Percentiles rank a stretch among this genome's conserved stretches.
Conservation (phyloP, 1,140 invertebrate genomes). For the Aradophagus sp. region DNA sequence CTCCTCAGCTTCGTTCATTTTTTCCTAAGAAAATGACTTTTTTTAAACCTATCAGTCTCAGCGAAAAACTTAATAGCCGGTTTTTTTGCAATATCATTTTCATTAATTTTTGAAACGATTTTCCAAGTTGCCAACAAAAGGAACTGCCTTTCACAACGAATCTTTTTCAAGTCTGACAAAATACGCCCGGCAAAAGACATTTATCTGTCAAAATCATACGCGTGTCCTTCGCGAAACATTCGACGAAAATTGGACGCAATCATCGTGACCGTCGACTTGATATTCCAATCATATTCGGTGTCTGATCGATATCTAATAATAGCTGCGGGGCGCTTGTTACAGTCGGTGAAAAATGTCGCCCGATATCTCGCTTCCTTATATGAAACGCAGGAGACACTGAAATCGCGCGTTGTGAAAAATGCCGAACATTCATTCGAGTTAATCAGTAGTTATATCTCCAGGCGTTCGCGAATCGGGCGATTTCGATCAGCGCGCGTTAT, state of each 20-base stretch:
- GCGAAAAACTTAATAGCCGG: no score
- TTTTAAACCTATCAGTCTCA: no score
- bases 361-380: constrained; percentile 46
- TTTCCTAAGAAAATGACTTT: no score
- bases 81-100: no score
- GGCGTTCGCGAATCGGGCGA: constrained; percentile 21
- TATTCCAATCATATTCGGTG: constrained; percentile 47
- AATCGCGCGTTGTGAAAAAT: constrained; percentile 49
- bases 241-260: constrained; percentile 28
- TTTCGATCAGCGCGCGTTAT: constrained; percentile 33
- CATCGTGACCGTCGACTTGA: constrained; percentile 6
- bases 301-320: constrained; percentile 47
- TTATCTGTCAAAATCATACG: no score
- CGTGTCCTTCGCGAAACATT: constrained; percentile 1
- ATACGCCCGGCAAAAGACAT: no score
- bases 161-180: no score
- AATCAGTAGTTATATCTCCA: constrained; percentile 49
- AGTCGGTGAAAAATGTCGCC: constrained; percentile 43
- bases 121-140: no score
- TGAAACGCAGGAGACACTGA: constrained; percentile 35
- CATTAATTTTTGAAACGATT: no score
- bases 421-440: constrained; percentile 53
- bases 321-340: constrained; percentile 43
- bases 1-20: no score
- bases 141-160: no score